A percentile compares a stretch with the other conserved stretches of the same genome.
These are phyloP conservation scores for Drosophila pseudotakahashii DNA, from an alignment of 2,888 invertebrate species.

Conservation along the genomic window DNA sequence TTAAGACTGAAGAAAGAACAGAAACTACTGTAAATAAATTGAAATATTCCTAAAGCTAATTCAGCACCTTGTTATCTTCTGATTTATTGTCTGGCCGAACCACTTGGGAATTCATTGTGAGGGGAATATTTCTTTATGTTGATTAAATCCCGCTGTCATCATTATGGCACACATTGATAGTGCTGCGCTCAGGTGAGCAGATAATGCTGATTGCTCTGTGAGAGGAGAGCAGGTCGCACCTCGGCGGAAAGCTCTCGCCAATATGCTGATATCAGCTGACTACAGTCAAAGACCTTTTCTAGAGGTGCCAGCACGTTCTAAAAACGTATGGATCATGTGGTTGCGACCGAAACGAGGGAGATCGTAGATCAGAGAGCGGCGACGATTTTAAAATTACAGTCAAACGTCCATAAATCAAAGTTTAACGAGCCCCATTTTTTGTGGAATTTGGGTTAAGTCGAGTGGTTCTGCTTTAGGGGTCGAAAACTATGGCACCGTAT, in stretches of 20 bases:
- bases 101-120: not conserved
- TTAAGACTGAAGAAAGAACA: slow-evolving; percentile 50
- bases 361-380: slow-evolving; percentile 14
- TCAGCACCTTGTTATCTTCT: not conserved
- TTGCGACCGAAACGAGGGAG: slow-evolving; percentile 1
- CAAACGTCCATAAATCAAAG: slow-evolving; percentile 6
- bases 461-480: not conserved
- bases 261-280: slow-evolving; percentile 42
- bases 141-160: slow-evolving; percentile 16
- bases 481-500: no score
- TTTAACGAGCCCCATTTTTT: not conserved
- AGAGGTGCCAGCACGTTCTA: slow-evolving; percentile 52
- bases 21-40: slow-evolving; percentile 40
- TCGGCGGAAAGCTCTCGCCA: slow-evolving; percentile 3
- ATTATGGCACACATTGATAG: slow-evolving; percentile 23
- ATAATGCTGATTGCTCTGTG: slow-evolving; percentile 17
- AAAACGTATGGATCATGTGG: slow-evolving; percentile 57
- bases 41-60: slow-evolving; percentile 18
- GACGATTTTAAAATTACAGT: slow-evolving; percentile 2
- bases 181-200: slow-evolving; percentile 31
- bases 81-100: slow-evolving; percentile 3
- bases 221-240: slow-evolving; percentile 27
- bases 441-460: not conserved
- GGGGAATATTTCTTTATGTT: slow-evolving; percentile 12
- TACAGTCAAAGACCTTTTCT: slow-evolving; percentile 52